Evolutionary conservation across 2,113 vertebrate genomes (phyloP), one percentile per base, ranked within the genome.

Genomic region (Anguilla rostrata): DNA sequence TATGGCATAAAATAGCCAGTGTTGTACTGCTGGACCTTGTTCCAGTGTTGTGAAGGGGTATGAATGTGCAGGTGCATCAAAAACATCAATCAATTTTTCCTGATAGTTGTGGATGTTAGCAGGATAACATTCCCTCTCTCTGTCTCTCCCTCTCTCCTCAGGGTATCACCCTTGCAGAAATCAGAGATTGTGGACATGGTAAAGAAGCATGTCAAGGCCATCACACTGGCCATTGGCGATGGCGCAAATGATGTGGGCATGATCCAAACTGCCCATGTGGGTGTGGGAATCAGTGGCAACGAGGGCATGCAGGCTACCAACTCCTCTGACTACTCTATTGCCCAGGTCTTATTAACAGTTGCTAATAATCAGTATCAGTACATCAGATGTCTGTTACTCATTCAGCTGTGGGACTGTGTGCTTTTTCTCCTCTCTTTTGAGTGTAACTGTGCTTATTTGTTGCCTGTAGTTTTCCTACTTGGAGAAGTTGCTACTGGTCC

Each of bases 271-370:
- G 98, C 98, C 82, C 98, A 99, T 0, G 98, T 99, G 2, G 98
- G 98, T 29, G 98, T 99, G 43, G 98, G 98, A 63, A 99, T 99
- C 95, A 99, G 97, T 5, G 98, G 98, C 85, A 99, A 99, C 1
- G 98, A 99, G 93, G 98, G 98, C 94, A 98, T 99, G 98, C 98
- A 99, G 94, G 98, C 98, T 87, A 98, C 97, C 89, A 99, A 99
- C 94, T 98, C 97, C 86, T 99, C 98, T 0, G 98, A 99, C 91
- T 99, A 99, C 86, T 97, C 98, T 88, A 99, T 99, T 9, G 98
- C 98, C 53, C 98, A 99, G 85, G 83, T 84, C 43, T 88, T 86
- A 34, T 88, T 86, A 34, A 34, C 26, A 75, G 11, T 34, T 6
- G 8, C 7, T 11, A 75, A 34, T 75, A 34, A 66, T 20, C 49